These are phyloP conservation scores for Ischnura elegans DNA, from an alignment of 2,888 invertebrate species.

Conservation along the genomic window DNA sequence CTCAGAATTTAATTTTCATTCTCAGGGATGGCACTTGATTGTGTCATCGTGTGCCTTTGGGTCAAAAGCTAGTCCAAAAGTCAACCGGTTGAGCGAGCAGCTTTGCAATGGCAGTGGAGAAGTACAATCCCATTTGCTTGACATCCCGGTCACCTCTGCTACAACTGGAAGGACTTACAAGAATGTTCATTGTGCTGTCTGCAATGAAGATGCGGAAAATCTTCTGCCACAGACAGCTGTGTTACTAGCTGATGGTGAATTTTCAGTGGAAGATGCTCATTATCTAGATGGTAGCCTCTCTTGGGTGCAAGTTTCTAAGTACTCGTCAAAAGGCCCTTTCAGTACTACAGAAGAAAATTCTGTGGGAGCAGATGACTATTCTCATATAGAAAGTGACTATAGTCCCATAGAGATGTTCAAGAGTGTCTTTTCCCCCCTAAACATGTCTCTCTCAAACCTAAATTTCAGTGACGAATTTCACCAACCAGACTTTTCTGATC, in stretches of 20 bases:
- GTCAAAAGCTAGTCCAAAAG: neutral
- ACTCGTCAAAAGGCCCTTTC: neutral
- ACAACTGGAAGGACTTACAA: slow-evolving; percentile 34
- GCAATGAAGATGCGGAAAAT: slow-evolving; percentile 21
- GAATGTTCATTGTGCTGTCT: slow-evolving; percentile 50
- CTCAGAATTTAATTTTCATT: neutral
- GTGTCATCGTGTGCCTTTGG: neutral
- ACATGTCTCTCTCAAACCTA: too few species aligned
- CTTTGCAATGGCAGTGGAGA: neutral
- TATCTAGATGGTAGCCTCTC: slow-evolving; percentile 33
- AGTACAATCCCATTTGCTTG: neutral
- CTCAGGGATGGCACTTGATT: neutral
- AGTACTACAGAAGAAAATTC: neutral
- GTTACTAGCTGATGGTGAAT: neutral
- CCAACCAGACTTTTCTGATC: neutral
- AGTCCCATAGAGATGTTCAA: neutral
- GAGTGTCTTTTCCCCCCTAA: too few species aligned
- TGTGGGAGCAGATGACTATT: neutral
- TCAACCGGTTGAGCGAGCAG: neutral
- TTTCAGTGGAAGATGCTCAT: neutral
- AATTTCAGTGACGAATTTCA: neutral
- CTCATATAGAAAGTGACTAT: neutral
- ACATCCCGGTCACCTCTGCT: slow-evolving; percentile 46
- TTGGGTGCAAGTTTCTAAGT: neutral
- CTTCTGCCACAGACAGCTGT: slow-evolving; percentile 5